Base-by-base conservation (phyloP, 2,113 vertebrate species). In the Thamnaconus septentrionalis region DNA sequence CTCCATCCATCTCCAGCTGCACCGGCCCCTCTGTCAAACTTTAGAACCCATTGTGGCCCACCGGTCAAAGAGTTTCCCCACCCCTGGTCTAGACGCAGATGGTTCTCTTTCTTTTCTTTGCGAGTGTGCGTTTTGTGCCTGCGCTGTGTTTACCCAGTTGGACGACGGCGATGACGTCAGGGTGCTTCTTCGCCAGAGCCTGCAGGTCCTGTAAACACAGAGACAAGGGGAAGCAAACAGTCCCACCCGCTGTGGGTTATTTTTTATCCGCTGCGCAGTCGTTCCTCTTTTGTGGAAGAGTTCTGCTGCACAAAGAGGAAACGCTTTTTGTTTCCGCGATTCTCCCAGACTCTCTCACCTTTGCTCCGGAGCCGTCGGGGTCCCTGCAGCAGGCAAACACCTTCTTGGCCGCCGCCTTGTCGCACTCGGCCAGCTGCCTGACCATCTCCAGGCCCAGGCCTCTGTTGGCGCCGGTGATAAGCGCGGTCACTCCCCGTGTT, bases 381-480 rank as follows among this genome's bases (percentile, higher is more conserved):
- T 87, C 71, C 39, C 79, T 83, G 56, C 83, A 87, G 40, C 75
- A 64, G 4, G 81, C 78, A 4, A 85, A 82, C 52, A 86, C 48
- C 52, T 60, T 72, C 9, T 5, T 59, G 49, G 61, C 8, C 12
- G 58, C 8, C 12, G 58, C 59, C 9, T 1, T 5, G 4, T 54
- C 31, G 3, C 1, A 8, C 12, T 72, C 72, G 18, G 69, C 8
- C 56, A 87, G 71, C 64, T 83, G 71, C 43, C 61, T 77, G 4
- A 83, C 73, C 73, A 87, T 81, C 64, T 87, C 82, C 74, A 86
- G 64, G 31, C 78, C 84, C 40, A 85, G 65, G 58, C 83, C 87
- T 61, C 83, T 45, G 76, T 83, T 88, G 31, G 85, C 79, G 18
- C 84, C 86, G 5, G 86, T 85, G 54, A 87, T 79, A 42, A 90